Percentiles rank a stretch among this genome's conserved stretches.
These are phyloP conservation scores for Notamacropus eugenii DNA, from an alignment of 2,797 vertebrate species.

Conservation along the genomic window DNA sequence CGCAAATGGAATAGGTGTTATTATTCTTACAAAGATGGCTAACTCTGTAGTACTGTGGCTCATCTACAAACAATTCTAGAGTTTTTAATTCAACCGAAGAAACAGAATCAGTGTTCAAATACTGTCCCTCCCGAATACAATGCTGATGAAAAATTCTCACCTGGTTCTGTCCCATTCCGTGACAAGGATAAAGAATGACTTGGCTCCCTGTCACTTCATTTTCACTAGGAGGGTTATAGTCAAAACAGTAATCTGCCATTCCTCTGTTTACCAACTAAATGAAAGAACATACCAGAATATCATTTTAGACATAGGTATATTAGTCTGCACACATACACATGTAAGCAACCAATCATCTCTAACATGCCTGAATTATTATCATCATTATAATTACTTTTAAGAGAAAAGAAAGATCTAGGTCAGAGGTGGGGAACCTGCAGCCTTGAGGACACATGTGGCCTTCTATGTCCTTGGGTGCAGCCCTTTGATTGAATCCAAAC, in stretches of 20 bases:
- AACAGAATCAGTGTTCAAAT: neutral
- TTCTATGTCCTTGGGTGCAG: too few relatives aligned
- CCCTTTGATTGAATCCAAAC: too few relatives aligned
- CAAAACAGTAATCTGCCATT: slow-evolving; percentile 91
- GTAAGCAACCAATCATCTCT: neutral
- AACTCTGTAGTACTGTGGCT: neutral
- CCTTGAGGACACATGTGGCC: too few relatives aligned
- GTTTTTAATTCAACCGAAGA: neutral
- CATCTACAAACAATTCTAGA: neutral
- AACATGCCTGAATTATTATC: neutral
- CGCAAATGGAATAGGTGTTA: neutral
- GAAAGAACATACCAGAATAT: slow-evolving; percentile 43
- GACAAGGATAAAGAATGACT: slow-evolving; percentile 93
- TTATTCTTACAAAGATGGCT: neutral
- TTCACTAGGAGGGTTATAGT: slow-evolving; percentile 94
- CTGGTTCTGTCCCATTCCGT: slow-evolving; percentile 99
- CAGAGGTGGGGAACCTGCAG: neutral
- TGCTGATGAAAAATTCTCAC: slow-evolving; percentile 81
- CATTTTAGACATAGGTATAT: neutral
- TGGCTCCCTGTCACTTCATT: slow-evolving; percentile 87
- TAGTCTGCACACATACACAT: neutral
- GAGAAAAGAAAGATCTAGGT: neutral
- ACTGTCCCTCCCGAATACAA: neutral
- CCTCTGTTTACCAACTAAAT: slow-evolving; percentile 93
- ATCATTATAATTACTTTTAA: neutral